These are phyloP conservation scores for Dryomyza anilis DNA, from an alignment of 2,888 invertebrate species.

Conservation along the genomic window DNA sequence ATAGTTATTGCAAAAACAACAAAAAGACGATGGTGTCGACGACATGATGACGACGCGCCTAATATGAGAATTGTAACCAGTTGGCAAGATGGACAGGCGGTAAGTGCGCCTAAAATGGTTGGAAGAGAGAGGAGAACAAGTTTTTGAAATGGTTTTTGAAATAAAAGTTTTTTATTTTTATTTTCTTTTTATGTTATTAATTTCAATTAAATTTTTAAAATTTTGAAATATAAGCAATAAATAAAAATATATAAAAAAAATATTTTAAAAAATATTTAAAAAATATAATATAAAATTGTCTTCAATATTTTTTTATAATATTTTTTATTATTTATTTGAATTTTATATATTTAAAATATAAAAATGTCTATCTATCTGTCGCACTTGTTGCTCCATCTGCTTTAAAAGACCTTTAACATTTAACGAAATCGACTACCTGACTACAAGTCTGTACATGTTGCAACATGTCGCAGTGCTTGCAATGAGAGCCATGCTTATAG, in stretches of 20 bases:
- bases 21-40: not conserved
- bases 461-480: too few species aligned
- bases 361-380: too few species aligned
- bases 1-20: not conserved
- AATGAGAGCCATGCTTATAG: too few species aligned
- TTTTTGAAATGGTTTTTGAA: not conserved
- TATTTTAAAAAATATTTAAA: not conserved
- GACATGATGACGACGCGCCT: not conserved
- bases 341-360: too few species aligned
- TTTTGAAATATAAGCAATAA: too few species aligned
- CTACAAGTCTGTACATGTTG: too few species aligned
- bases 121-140: not conserved
- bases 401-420: too few species aligned
- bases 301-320: too few species aligned
- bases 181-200: not conserved
- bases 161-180: not conserved
- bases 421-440: too few species aligned
- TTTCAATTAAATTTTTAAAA: too few species aligned
- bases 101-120: conserved; percentile 12
- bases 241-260: not conserved
- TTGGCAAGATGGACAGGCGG: not conserved
- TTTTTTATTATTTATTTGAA: too few species aligned
- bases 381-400: too few species aligned
- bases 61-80: conserved; percentile 5
- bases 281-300: not conserved